Evolutionary conservation across 2,888 invertebrate genomes (phyloP).

Genomic region (Neoitamus cyanurus): DNA sequence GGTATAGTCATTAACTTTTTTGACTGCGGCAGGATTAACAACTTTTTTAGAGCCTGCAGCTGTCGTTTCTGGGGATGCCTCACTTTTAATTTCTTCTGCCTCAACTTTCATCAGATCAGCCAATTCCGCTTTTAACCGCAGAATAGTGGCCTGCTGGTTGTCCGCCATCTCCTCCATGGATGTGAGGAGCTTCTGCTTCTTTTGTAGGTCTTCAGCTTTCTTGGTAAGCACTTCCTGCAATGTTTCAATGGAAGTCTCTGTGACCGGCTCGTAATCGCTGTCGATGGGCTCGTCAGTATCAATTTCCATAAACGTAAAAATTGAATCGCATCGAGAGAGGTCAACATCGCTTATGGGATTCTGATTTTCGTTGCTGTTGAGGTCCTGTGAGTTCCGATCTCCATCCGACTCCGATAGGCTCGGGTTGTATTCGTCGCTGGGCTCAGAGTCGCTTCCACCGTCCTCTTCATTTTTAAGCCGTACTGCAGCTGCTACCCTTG

Average conservation of each 20-base stretch:
- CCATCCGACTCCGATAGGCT: background rate
- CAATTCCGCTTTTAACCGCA: background rate
- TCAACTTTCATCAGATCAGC: background rate
- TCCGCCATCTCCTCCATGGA: constrained; percentile 6
- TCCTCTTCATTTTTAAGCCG: background rate
- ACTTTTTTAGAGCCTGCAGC: background rate
- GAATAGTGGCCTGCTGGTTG: background rate
- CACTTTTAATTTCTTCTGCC: background rate
- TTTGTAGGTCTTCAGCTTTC: background rate
- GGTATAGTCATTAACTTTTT: background rate
- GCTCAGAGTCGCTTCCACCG: background rate
- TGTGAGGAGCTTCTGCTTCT: background rate
- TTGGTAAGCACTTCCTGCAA: background rate
- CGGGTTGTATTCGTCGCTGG: background rate
- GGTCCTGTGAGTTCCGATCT: background rate
- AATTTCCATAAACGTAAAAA: background rate
- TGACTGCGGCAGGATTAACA: background rate
- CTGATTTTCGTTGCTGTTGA: background rate
- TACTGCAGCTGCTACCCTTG: background rate
- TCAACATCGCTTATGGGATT: background rate
- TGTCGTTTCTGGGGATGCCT: background rate
- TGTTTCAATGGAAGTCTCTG: background rate
- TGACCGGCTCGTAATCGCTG: constrained; percentile 18
- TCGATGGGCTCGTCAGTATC: background rate
- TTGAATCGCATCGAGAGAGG: background rate